phyloP scores from a whole-genome alignment of 35 echinoderm and acorn worm genomes.

The Lytechinus variegatus region DNA sequence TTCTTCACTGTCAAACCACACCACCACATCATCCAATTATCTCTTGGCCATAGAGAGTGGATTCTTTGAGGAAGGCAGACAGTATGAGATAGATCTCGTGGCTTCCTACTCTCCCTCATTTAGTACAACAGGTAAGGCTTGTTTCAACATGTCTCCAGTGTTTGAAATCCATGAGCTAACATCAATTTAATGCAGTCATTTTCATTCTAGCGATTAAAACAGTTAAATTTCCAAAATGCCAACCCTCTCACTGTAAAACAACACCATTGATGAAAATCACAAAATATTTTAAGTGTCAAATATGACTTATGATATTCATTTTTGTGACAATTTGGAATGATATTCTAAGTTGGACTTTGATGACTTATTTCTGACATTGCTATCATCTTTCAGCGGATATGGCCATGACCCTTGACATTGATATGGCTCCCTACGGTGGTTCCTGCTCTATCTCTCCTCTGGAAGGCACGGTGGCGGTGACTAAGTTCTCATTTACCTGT shows the following conservation, averaged over 20 bases:
- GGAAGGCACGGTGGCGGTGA: constrained; percentile 15
- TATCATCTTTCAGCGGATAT: not conserved
- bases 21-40: not conserved
- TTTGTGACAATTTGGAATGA: no score
- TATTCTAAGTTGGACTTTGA: no score
- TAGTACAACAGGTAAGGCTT: not conserved
- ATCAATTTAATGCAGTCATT: no score
- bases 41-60: not conserved
- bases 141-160: not conserved
- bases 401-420: not conserved
- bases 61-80: not conserved
- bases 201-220: no score
- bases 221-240: no score
- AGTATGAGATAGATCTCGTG: constrained; percentile 7
- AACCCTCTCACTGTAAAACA: no score
- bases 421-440: not conserved
- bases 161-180: no score
- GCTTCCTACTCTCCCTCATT: not conserved
- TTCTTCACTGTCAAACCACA: not conserved
- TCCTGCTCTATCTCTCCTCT: not conserved
- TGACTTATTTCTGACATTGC: not conserved
- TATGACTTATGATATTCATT: no score
- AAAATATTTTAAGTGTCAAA: no score
- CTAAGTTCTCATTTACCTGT: not conserved
- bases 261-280: no score